Conservation (phyloP, 2,797 vertebrate species). For the Silurus lanzhouensis region DNA sequence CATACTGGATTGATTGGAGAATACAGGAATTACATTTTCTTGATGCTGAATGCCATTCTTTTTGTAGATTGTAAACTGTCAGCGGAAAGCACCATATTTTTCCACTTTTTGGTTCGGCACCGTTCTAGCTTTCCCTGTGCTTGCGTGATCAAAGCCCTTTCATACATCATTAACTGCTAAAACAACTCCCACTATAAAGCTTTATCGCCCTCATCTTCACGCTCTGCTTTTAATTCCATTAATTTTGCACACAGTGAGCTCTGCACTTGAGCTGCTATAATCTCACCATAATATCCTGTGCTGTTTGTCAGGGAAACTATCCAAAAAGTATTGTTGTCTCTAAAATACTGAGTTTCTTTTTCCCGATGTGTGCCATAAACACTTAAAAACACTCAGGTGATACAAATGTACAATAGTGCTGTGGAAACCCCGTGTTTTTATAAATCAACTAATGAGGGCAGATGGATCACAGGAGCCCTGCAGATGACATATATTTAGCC, state of each 20-base stretch:
- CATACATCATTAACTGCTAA: conserved; percentile 78
- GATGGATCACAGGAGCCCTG: conserved; percentile 41
- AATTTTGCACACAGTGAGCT: conserved; percentile 44
- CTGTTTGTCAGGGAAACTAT: conserved; percentile 46
- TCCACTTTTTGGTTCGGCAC: conserved; percentile 64
- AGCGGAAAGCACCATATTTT: conserved; percentile 71
- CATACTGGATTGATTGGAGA: conserved; percentile 15
- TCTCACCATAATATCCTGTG: conserved; percentile 35
- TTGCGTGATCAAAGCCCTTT: conserved; percentile 72
- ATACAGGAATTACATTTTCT: conserved; percentile 23
- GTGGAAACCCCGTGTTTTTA: conserved; percentile 43
- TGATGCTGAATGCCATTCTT: conserved; percentile 25
- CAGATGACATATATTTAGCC: conserved; percentile 44
- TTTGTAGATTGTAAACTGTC: conserved; percentile 70
- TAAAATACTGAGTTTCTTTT: not conserved
- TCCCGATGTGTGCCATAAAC: conserved; percentile 27
- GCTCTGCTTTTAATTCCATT: conserved; percentile 53
- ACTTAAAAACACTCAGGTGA: conserved; percentile 48
- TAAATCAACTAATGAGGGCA: conserved; percentile 54
- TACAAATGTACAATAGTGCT: conserved; percentile 37
- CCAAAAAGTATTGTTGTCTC: conserved; percentile 11
- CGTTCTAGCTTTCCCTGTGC: conserved; percentile 63
- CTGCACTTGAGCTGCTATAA: conserved; percentile 35
- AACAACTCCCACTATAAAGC: conserved; percentile 67
- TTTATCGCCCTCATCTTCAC: conserved; percentile 67